Conservation (phyloP, 2,888 invertebrate species). For the Pollenia labialis region DNA sequence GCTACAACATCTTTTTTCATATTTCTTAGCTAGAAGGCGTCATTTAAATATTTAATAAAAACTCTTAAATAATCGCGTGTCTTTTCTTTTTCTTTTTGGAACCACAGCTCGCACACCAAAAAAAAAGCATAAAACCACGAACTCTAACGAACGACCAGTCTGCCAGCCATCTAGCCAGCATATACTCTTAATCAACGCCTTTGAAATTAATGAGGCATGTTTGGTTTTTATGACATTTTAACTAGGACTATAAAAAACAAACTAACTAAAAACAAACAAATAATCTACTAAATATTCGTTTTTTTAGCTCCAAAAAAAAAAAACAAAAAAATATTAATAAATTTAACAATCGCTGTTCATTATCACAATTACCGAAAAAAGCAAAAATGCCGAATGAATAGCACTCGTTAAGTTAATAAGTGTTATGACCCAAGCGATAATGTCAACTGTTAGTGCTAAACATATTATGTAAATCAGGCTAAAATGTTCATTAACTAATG, state of each 20-base stretch:
- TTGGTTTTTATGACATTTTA: constrained; percentile 84
- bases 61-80: constrained; percentile 74
- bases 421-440: constrained; percentile 72
- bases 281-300: constrained; percentile 46
- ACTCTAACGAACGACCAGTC: constrained; percentile 30
- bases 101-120: not conserved
- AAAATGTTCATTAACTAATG: constrained; percentile 48
- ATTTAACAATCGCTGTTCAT: constrained; percentile 65
- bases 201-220: constrained; percentile 84
- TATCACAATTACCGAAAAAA: constrained; percentile 69
- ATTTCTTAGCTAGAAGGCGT: constrained; percentile 29
- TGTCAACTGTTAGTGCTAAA: constrained; percentile 81
- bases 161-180: constrained; percentile 49
- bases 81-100: constrained; percentile 16
- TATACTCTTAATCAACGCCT: constrained; percentile 76
- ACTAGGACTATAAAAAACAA: constrained; percentile 80
- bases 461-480: constrained; percentile 82
- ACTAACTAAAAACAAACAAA: constrained; percentile 57
- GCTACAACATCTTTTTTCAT: constrained; percentile 37
- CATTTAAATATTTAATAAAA: constrained; percentile 42
- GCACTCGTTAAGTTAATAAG: constrained; percentile 46
- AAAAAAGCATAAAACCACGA: constrained; percentile 39
- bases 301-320: constrained; percentile 44
- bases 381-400: constrained; percentile 26
- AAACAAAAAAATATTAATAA: constrained; percentile 47